Evolutionary conservation across 2,113 vertebrate genomes (phyloP), one percentile per base, ranked within the genome.

Genomic region (Mobula hypostoma): DNA sequence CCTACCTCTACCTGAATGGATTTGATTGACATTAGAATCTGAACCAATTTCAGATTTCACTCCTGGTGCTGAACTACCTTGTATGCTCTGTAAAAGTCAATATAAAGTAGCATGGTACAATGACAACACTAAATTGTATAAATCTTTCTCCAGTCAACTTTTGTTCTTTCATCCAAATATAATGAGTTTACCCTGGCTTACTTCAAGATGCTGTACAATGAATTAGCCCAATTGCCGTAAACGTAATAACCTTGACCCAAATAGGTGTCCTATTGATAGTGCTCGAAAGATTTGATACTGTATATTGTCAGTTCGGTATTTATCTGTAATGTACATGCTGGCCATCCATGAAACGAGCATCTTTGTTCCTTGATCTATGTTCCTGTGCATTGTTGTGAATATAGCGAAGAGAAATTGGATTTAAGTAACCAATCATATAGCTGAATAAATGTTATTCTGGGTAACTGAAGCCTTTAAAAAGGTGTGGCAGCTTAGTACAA

Each of bases 191-290:
- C n/a, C 77, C 9, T n/a, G 77, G n/a, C 5, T 32, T 79, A 79
- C 17, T 7, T 77, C 74, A 77, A 77, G 74, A 76, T 76, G 72
- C 21, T 76, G 72, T 76, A 76, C 72, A 78, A 78, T n/a, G 29
- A n/a, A 29, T 78, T n/a, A n/a, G 76, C 76, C 76, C 76, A 78
- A 78, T 78, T 78, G 76, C 76, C n/a, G 76, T n/a, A 77, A 77
- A 77, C 1, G 76, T 29, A 77, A 77, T 77, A 77, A n/a, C 7
- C 76, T 78, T n/a, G 76, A 78, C 8, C 76, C 7, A 77, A n/a
- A 77, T 27, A 78, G 29, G 29, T 78, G 29, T n/a, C 7, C 7
- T 78, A n/a, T 9, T 78, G 29, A 12, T 1, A 78, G 76, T 9
- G 8, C 29, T 78, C n/a, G 76, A 78, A 78, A n/a, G 29, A 7